These are phyloP conservation scores for Parnassius smintheus DNA, from an alignment of 2,888 invertebrate genomes.

Conservation along the genomic window DNA sequence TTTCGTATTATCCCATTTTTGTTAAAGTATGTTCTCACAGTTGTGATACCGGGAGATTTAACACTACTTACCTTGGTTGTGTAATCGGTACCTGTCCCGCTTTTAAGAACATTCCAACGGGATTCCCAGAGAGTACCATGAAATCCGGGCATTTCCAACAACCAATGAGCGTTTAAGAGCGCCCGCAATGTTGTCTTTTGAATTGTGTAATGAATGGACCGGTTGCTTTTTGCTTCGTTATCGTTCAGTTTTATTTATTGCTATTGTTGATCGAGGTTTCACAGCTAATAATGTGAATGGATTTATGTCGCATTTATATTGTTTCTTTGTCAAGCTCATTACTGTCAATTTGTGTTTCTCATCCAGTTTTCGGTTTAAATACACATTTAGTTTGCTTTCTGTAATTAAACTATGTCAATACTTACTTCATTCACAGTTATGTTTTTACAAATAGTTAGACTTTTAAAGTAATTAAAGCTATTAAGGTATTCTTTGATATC, in stretches of 20 bases:
- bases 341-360: constrained; percentile 9
- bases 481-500: no score
- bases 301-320: constrained; percentile 23
- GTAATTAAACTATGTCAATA: constrained; percentile 3
- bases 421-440: neutral
- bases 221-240: constrained; percentile 20
- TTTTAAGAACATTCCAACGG: constrained; percentile 39
- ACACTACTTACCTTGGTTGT: constrained; percentile 41
- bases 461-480: no score
- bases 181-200: constrained; percentile 36
- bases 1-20: constrained; percentile 27
- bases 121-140: constrained; percentile 50
- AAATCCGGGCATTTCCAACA: constrained; percentile 47
- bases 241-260: constrained; percentile 25
- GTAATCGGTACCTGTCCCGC: constrained; percentile 46
- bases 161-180: constrained; percentile 50
- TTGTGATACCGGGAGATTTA: constrained; percentile 38
- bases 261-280: constrained; percentile 25
- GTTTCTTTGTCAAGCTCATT: constrained; percentile 14
- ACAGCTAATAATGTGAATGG: constrained; percentile 24
- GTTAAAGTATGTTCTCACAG: constrained; percentile 33
- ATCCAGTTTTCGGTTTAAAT: constrained; percentile 4
- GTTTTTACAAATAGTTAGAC: no score
- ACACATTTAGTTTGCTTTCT: constrained; percentile 3
- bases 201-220: constrained; percentile 32